Evolutionary conservation across 2,888 invertebrate genomes (phyloP), one percentile per base, ranked within the genome.

Genomic region (Cistogaster globosa): DNA sequence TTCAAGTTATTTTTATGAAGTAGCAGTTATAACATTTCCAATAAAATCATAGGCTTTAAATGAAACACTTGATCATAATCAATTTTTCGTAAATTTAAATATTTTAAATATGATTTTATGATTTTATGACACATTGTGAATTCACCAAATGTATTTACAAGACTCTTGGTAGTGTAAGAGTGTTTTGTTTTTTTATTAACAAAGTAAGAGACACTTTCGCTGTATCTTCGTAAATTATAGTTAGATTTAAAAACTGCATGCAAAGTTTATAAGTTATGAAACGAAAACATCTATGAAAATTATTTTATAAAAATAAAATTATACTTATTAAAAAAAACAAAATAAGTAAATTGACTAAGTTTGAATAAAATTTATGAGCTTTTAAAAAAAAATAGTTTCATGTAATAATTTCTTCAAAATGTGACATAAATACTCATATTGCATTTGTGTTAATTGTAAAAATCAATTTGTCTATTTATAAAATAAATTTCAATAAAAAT

Each of bases 181-280:
- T 45, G 7, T 48, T n/a, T 60, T 62, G 45, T 20, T 48, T 38
- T 32, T 45, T 26, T 32, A 18, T 45, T 58, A 36, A 12, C 65
- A 57, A 36, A 36, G 32, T 63, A 63, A 74, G 72, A 32, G 6
- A 62, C 57, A 72, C 62, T 77, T 76, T 77, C 76, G 84, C 84
- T 72, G 77, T 81, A 76, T 72, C 72, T 57, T 81, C 80, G 65
- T 84, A 80, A 84, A 68, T 84, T 84, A 62, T 57, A 68, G 72
- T 71, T 76, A 55, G 55, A 72, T 45, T 84, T 76, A 72, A 26
- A 42, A 77, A 68, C 60, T 81, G 72, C 72, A 75, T 42, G 51
- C 38, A 38, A 9, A n/a, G 26, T 53, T 57, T 11, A 42, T 32
- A 57, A 26, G 26, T 26, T 36, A 38, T 16, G 5, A 79, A 58